Base-by-base conservation (phyloP, 2,797 vertebrate genomes). In the Neosalanx taihuensis region DNA sequence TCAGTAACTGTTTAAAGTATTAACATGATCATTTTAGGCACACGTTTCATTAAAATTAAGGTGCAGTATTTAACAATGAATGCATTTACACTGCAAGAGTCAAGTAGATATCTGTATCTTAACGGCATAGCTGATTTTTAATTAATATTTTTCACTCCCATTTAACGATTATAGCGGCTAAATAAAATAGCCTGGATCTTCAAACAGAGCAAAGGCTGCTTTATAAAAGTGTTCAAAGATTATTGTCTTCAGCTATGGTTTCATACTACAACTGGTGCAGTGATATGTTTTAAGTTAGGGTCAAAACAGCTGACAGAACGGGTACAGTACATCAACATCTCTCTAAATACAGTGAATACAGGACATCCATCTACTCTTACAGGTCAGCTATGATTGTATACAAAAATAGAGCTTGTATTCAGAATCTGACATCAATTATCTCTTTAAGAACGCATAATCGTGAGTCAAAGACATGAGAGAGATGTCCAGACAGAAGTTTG, bases 21-120 rank as follows among this genome's bases (percentile, higher is more conserved):
- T 79, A 83, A 81, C 72, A 79, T 70, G 59, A 37, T 73, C 60
- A 76, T 79, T 71, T 51, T 81, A 90, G 89, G 89, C 87, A 89
- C 84, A 79, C 73, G 75, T 77, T 71, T 81, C 70, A 84, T 71
- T 87, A 70, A 82, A 79, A 78, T 57, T 82, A 60, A 85, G 84
- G 82, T 86, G 85, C 86, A 81, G 81, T 72, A 70, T 72, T 86
- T 78, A 75, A 75, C 64, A 73, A 56, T n/a, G 51, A n/a, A 17
- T 56, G 51, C 75, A 72, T 76, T 65, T 70, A 75, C 71, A 76
- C 51, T 2, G 64, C 67, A 65, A 30, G 35, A 31, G 41, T 59
- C 62, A 31, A 46, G 62, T 60, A 49, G 31, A 71, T 67, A 76
- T 31, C 59, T 57, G 57, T 18, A 13, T 57, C 30, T 57, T 33